These are phyloP conservation scores for Nerophis lumbriciformis DNA, from an alignment of 2,113 vertebrate species.

Conservation along the genomic window DNA sequence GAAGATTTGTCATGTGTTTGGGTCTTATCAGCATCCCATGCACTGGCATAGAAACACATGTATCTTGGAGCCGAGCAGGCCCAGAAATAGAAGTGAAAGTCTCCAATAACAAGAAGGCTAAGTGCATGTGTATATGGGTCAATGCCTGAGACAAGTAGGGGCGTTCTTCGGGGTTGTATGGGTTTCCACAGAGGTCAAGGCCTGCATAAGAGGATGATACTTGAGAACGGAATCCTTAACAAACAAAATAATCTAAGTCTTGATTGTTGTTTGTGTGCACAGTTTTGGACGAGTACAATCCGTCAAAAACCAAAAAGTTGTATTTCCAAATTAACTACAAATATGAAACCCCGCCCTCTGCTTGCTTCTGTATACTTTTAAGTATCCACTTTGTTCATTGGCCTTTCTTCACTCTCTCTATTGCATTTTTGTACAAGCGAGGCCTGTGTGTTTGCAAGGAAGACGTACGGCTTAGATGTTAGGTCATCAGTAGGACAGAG, in stretches of 20 bases:
- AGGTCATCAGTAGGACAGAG: slow-evolving; percentile 62
- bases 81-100: slow-evolving; percentile 60
- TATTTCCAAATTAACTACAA: slow-evolving; percentile 11
- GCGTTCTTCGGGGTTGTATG: slow-evolving; percentile 51
- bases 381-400: slow-evolving; percentile 13
- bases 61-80: slow-evolving; percentile 23
- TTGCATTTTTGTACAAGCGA: slow-evolving; percentile 39
- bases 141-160: slow-evolving; percentile 38
- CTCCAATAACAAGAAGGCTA: slow-evolving; percentile 56
- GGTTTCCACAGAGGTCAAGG: slow-evolving; percentile 60
- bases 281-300: slow-evolving; percentile 8
- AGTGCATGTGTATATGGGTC: slow-evolving; percentile 45
- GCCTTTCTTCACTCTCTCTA: slow-evolving; percentile 40
- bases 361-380: slow-evolving; percentile 6
- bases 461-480: slow-evolving; percentile 46
- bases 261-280: slow-evolving; percentile 10
- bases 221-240: slow-evolving; percentile 40
- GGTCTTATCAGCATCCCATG: slow-evolving; percentile 15
- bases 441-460: slow-evolving; percentile 42
- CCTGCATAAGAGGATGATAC: slow-evolving; percentile 32
- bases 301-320: slow-evolving; percentile 18
- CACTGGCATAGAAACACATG: slow-evolving; percentile 15
- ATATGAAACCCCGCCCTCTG: slow-evolving; percentile 22
- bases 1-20: too few species aligned
- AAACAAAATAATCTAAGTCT: slow-evolving; percentile 55